phyloP scores from a whole-genome alignment of 2,888 invertebrate genomes.

The Zonitis immaculata region DNA sequence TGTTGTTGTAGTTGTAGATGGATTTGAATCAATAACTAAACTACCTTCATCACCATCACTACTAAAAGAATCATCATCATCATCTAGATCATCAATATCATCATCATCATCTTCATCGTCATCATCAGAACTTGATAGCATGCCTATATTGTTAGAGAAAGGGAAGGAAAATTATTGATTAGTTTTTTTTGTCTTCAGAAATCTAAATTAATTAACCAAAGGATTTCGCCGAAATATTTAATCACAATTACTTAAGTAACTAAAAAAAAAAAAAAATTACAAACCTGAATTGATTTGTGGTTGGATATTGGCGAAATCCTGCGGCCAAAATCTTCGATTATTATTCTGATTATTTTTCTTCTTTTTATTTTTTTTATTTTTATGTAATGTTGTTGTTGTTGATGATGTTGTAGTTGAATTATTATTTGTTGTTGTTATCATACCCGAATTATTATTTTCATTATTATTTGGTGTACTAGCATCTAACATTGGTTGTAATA shows the following conservation, averaged over 20 bases:
- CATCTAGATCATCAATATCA: no score
- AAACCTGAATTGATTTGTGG: slow-evolving; percentile 59
- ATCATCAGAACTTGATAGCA: slow-evolving; percentile 60
- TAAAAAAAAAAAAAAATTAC: no score
- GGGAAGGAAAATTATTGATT: neutral
- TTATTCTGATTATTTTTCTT: slow-evolving; percentile 58
- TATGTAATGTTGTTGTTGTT: slow-evolving; percentile 25
- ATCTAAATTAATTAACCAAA: no score
- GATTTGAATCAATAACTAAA: slow-evolving; percentile 50
- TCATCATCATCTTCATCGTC: no score
- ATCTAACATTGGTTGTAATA: slow-evolving; percentile 90
- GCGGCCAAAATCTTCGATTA: slow-evolving; percentile 70
- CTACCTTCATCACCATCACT: slow-evolving; percentile 55
- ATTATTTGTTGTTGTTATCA: neutral
- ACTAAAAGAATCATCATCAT: slow-evolving; percentile 55
- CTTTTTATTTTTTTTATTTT: no score
- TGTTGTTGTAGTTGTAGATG: slow-evolving; percentile 32
- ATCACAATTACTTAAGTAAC: slow-evolving; percentile 1
- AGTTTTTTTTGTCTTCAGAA: neutral
- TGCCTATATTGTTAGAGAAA: slow-evolving; percentile 45
- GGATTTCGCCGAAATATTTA: neutral
- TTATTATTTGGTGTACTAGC: slow-evolving; percentile 50
- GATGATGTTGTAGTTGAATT: neutral
- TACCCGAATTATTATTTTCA: neutral
- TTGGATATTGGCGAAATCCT: slow-evolving; percentile 59